Evolutionary conservation across 2,888 invertebrate genomes (phyloP).

Genomic region (Mesodorylaimus sp.): DNA sequence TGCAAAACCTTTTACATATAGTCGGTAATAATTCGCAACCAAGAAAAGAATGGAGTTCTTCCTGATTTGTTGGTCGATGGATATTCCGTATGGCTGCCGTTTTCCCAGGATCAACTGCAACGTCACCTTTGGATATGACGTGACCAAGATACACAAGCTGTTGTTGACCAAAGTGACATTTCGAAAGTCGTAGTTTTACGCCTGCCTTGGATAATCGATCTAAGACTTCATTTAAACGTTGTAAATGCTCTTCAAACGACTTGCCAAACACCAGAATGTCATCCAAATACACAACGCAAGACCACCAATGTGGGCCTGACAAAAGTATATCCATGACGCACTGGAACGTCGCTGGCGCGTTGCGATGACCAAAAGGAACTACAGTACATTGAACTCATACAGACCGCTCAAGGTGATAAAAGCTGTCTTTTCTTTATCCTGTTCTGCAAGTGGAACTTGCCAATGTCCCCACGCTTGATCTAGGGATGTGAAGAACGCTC

Average conservation of each 20-base stretch:
- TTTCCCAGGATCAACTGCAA: neutral
- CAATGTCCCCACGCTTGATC: slow-evolving; percentile 7
- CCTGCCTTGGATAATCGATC: neutral
- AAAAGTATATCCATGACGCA: slow-evolving; percentile 17
- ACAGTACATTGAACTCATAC: slow-evolving; percentile 18
- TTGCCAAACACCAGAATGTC: slow-evolving; percentile 16
- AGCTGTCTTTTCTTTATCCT: slow-evolving; percentile 15
- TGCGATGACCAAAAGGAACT: slow-evolving; percentile 14
- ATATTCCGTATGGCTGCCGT: slow-evolving; percentile 15
- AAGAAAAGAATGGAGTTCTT: slow-evolving; percentile 16
- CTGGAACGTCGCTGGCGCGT: slow-evolving; percentile 17
- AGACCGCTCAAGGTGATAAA: slow-evolving; percentile 15
- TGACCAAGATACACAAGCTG: neutral
- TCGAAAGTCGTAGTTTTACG: neutral
- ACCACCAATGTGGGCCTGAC: slow-evolving; percentile 12
- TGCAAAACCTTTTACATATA: slow-evolving; percentile 13
- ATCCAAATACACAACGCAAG: slow-evolving; percentile 17
- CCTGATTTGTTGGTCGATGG: slow-evolving; percentile 16
- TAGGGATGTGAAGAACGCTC: slow-evolving; percentile 10
- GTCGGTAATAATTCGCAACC: slow-evolving; percentile 26
- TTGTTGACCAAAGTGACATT: neutral
- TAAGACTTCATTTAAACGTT: neutral
- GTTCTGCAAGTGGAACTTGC: slow-evolving; percentile 12
- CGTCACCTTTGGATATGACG: neutral
- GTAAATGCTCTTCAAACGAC: slow-evolving; percentile 14